Conservation (phyloP, 1,140 invertebrate genomes). For the Acarapis woodi region DNA sequence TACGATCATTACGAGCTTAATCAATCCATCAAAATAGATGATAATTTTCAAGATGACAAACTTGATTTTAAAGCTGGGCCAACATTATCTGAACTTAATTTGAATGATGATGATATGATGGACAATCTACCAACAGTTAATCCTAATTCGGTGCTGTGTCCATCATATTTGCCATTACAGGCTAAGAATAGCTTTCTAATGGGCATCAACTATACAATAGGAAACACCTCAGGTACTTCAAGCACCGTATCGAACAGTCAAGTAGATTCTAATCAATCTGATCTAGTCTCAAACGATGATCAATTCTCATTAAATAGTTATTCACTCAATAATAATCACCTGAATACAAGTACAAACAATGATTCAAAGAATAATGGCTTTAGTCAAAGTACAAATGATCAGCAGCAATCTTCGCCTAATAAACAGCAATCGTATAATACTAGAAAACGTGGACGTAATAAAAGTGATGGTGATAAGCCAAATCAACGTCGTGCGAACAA, state of each 20-base stretch:
- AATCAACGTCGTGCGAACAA: too few relatives aligned
- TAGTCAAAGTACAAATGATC: too few relatives aligned
- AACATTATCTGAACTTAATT: slow-evolving; percentile 56
- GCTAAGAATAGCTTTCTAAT: neutral
- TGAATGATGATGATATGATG: slow-evolving; percentile 39
- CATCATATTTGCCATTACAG: neutral
- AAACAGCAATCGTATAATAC: too few relatives aligned
- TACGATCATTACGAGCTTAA: too few relatives aligned
- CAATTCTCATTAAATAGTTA: too few relatives aligned
- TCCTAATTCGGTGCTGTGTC: too few relatives aligned
- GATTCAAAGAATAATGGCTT: too few relatives aligned
- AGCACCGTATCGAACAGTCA: slow-evolving; percentile 13
- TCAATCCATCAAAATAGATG: slow-evolving; percentile 10
- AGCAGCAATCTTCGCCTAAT: too few relatives aligned
- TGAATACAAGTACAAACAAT: too few relatives aligned
- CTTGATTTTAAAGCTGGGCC: slow-evolving; percentile 47
- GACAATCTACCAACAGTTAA: slow-evolving; percentile 52
- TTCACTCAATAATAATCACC: too few relatives aligned
- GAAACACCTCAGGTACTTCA: neutral
- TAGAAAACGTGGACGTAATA: too few relatives aligned
- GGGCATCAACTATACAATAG: neutral
- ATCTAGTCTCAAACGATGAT: neutral
- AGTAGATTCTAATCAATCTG: slow-evolving; percentile 3
- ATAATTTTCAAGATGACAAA: slow-evolving; percentile 20
- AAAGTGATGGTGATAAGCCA: too few relatives aligned